Evolutionary conservation across 2,113 vertebrate genomes (phyloP), one percentile per base, ranked within the genome.

Genomic region (Atherinomorus stipes): DNA sequence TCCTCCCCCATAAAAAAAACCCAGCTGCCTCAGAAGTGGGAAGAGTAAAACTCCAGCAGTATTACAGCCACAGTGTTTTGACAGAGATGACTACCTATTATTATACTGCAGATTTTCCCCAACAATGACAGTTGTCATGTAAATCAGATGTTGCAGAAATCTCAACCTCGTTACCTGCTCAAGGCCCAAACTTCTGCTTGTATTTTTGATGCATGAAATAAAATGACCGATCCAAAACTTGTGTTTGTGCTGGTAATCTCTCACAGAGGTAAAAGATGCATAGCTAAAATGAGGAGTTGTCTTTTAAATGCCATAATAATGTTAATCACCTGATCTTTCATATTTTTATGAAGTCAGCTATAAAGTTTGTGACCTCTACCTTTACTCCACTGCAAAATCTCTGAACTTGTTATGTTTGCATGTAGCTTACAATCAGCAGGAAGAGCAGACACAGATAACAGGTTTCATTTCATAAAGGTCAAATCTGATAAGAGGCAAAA

Each of bases 121-220:
- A 71, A 25, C 15, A 19, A 61, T n/a, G 10, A 66, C 71, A 77
- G 34, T 68, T 49, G 70, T 23, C 38, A 74, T 72, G 25, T 64
- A 60, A 40, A 82, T 57, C 6, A 64, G 65, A 70, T 52, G 65
- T 68, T 18, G 25, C 26, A 11, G 11, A 71, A 76, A 68, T 50
- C 44, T 25, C 31, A 34, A n/a, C n/a, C n/a, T n/a, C n/a, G n/a
- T n/a, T n/a, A 31, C 42, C 42, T 16, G 15, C 16, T 44, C 13
- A 18, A 44, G 15, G 16, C 15, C 11, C 42, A 18, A 15, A 0
- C 11, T 16, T 16, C 42, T 18, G 42, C 15, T 18, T 18, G 3
- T 1, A 44, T 44, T 16, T 13, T 44, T 44, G 5, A 44, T 16
- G 11, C 15, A 44, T 13, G 16, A 15, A 44, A 44, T 44, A 1